Evolutionary conservation across 2,797 vertebrate genomes (phyloP), one percentile per base, ranked within the genome.

Genomic region (Uromys caudimaculatus): DNA sequence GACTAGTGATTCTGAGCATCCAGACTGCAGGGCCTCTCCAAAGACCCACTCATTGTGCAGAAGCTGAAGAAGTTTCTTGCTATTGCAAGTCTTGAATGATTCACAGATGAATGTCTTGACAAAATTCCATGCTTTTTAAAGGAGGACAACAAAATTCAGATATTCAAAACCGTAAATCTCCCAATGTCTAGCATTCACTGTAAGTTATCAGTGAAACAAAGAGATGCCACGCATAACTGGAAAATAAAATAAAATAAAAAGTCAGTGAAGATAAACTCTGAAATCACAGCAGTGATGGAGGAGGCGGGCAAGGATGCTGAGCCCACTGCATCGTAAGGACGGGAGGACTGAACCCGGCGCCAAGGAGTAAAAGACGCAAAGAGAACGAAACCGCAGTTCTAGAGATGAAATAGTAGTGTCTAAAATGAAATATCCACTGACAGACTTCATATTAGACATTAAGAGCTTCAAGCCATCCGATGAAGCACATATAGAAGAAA

Each of bases 141-240:
- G 52, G 32, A 84, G 62, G 41, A 90, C 2, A 77, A 21, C 47
- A 92, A 77, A 91, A 84, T 84, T 4, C 32, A 96, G 29, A 60
- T 84, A 84, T 76, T 84, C 64, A 95, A 35, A 88, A 77, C 71
- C 56, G 7, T 76, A 35, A 90, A 93, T 79, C 3, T 87, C 76
- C 86, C 38, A 89, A 23, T 56, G 32, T 84, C 50, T 62, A 89
- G n/a, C 8, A 41, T 62, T 17, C 58, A 90, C 47, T 91, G n/a
- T 90, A 92, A 78, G 81, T 92, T 60, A 76, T 32, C 82, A 90
- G 52, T 90, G 71, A 93, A 94, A 64, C 17, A 79, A 13, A 94
- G 94, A 35, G 90, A 60, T 88, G 19, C 67, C 19, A 84, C 13
- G 32, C 23, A 41, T 83, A 91, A 64, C 21, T 89, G 35, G n/a